A percentile compares a stretch with the other conserved stretches of the same genome.
Evolutionary conservation across 53 echinoderm and acorn worm genomes (phyloP).

Genomic region (Echinarachnius parma): DNA sequence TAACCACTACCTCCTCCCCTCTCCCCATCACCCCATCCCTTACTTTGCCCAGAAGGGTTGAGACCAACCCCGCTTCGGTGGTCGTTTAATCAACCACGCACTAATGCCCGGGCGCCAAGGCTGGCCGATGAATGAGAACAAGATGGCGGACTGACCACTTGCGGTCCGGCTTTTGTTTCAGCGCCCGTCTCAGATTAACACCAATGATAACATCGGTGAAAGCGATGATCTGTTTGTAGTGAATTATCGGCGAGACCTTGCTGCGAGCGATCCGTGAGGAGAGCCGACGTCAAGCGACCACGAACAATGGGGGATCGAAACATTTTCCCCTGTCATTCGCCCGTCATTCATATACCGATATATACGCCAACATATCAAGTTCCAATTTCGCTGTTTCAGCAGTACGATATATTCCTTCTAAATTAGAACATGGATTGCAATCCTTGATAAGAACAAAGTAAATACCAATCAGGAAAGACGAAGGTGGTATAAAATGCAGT

Average conservation of each 20-base stretch:
- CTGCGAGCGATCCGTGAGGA: background rate
- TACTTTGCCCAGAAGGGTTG: conserved; percentile 3
- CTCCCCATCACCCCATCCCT: background rate
- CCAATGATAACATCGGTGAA: conserved; percentile 36
- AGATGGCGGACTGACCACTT: conserved; percentile 39
- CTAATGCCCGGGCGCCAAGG: conserved; percentile 31
- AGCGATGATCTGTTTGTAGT: conserved; percentile 42
- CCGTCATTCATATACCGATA: conserved; percentile 41
- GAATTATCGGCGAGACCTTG: conserved; percentile 43
- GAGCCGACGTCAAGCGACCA: conserved; percentile 12
- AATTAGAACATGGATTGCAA: too few relatives aligned
- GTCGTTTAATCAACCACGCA: conserved; percentile 14
- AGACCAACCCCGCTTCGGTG: conserved; percentile 22
- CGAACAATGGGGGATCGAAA: conserved; percentile 45
- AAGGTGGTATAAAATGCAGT: too few relatives aligned
- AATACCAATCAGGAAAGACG: too few relatives aligned
- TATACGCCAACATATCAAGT: too few relatives aligned
- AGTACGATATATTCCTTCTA: too few relatives aligned
- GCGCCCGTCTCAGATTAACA: conserved; percentile 30
- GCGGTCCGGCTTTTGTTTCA: conserved; percentile 41
- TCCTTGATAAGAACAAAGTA: too few relatives aligned
- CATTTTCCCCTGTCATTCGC: conserved; percentile 34
- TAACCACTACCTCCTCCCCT: conserved; percentile 9
- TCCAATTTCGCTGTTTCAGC: too few relatives aligned
- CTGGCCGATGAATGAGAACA: background rate